Evolutionary conservation across 2,888 invertebrate genomes (phyloP), one percentile per base, ranked within the genome.

Genomic region (Norana najaformis): DNA sequence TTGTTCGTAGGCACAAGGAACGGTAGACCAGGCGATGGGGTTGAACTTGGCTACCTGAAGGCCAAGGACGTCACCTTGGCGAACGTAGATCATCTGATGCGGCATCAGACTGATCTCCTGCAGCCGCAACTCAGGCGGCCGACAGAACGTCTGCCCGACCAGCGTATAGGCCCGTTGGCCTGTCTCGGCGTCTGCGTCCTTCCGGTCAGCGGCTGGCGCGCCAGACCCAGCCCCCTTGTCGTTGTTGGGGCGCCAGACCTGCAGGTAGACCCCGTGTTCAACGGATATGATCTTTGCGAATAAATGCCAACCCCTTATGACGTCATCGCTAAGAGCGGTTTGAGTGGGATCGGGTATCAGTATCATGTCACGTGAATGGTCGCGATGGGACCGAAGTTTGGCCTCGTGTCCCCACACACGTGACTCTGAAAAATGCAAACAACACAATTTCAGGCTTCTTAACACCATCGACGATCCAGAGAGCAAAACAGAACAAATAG

Each of bases 391-490:
- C 30, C 92, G 90, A 37, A 92, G 90, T 90, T 92, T 92, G 4
- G 92, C 91, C 89, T 92, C 92, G 91, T 92, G 91, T 47, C 92
- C 92, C 83, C 92, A 90, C n/a, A 90, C 89, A 35, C 91, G 89
- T 20, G 92, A 89, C 53, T 47, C 88, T 88, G 82, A n/a, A 90
- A n/a, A 38, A 38, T 14, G 38, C 20, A 89, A 69, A 69, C n/a
- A 69, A 69, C 13, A n/a, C 34, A 88, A 38, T 23, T 18, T 34
- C 20, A 88, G 38, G 30, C 38, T 38, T 88, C 23, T 38, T 35
- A 38, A 35, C 37, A 13, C 88, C 88, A 38, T 35, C 1, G 30
- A 23, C 30, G 23, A 88, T 88, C 35, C 88, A 30, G 13, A 30
- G 35, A 35, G 53, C n/a, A 47, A n/a, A 2, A 14, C 34, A n/a